These are phyloP conservation scores for Hydrozoanthus tunicans DNA, from an alignment of 64 coral and sea anemone genomes.

Conservation along the genomic window DNA sequence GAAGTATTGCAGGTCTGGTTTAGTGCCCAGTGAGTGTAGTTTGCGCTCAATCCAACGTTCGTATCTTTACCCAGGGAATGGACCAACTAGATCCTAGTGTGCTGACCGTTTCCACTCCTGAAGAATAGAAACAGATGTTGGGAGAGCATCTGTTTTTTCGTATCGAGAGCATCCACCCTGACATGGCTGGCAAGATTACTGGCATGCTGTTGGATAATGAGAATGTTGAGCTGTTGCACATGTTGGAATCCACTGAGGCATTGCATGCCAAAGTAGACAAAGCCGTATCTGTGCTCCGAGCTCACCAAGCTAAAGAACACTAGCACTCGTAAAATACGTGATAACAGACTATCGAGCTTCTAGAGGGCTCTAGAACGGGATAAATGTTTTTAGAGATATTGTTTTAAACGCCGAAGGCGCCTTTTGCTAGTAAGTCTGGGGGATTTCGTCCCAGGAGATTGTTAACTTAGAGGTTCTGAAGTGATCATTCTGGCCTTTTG, in stretches of 20 bases:
- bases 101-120: constrained; percentile 57
- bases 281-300: constrained; percentile 70
- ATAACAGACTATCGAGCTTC: no score
- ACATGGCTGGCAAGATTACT: constrained; percentile 87
- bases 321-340: no score
- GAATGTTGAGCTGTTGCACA: constrained; percentile 90
- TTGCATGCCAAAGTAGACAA: constrained; percentile 79
- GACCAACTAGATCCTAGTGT: constrained; percentile 68
- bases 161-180: constrained; percentile 80
- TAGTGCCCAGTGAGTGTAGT: no score
- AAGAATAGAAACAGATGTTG: constrained; percentile 92
- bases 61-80: constrained; percentile 55
- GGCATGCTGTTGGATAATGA: constrained; percentile 97
- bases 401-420: no score
- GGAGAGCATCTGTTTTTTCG: constrained; percentile 87
- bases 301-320: constrained; percentile 73
- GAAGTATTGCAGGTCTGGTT: no score
- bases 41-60: background rate
- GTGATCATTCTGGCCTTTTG: no score
- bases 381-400: no score
- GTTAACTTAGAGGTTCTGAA: no score
- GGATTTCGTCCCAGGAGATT: no score
- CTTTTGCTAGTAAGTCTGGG: no score
- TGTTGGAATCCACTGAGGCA: constrained; percentile 91
- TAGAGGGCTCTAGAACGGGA: no score